These are phyloP conservation scores for Meiosimyza platycephala DNA, from an alignment of 2,888 invertebrate species.

Conservation along the genomic window DNA sequence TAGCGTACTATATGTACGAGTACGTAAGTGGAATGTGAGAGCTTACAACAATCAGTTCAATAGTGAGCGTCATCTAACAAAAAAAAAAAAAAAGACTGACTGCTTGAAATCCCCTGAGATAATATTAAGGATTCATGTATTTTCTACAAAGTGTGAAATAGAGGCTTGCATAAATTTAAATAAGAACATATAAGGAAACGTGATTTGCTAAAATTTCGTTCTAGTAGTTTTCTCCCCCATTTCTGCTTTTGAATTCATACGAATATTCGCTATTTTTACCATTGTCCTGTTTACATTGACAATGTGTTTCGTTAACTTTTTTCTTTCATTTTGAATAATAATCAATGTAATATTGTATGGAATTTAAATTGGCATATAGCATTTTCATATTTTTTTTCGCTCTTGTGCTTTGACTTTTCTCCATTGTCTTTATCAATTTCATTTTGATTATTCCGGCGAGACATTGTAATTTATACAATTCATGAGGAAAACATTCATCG, in stretches of 20 bases:
- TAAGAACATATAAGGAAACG: neutral
- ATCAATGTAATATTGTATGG: slow-evolving; percentile 3
- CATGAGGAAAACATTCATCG: neutral
- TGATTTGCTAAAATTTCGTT: neutral
- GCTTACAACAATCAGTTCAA: too few relatives aligned
- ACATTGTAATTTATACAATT: neutral
- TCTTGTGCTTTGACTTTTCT: neutral
- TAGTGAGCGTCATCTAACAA: too few relatives aligned
- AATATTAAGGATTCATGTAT: neutral
- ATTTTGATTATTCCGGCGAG: slow-evolving; percentile 1
- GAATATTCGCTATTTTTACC: neutral
- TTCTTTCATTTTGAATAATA: neutral
- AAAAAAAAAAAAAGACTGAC: neutral
- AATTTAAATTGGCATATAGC: neutral
- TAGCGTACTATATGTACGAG: too few relatives aligned
- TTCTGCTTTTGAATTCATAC: neutral
- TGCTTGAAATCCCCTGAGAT: neutral
- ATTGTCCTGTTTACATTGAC: neutral
- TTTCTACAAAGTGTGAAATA: slow-evolving; percentile 8
- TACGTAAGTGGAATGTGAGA: too few relatives aligned
- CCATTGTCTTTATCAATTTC: slow-evolving; percentile 5
- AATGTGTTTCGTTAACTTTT: neutral
- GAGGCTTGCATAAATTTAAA: slow-evolving; percentile 7
- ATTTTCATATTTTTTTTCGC: neutral
- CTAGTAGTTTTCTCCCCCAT: neutral